Evolutionary conservation across 1,140 invertebrate species (phyloP), one percentile per base, ranked within the genome.

Genomic region (Sitodiplosis mosellana): DNA sequence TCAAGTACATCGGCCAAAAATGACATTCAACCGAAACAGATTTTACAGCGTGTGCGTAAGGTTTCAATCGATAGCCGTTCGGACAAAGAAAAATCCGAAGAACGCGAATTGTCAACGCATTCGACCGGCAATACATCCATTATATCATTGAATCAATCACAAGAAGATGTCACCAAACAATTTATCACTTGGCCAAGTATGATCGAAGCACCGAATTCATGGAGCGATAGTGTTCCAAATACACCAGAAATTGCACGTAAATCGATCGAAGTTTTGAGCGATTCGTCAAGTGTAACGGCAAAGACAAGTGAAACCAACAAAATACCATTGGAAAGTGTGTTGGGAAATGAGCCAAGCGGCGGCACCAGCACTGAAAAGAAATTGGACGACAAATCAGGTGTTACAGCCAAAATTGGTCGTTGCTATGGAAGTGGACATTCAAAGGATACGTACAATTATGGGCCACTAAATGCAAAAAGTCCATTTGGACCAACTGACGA

Each of bases 401-500:
- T n/a, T 10, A 27, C 27, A 3, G 27, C 10, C 4, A 27, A 27
- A 27, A 27, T 10, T 19, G 43, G 22, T 7, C 14, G 22, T 8
- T 6, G 43, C 11, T 15, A 42, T 17, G n/a, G n/a, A n/a, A n/a
- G n/a, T n/a, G n/a, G n/a, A n/a, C n/a, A n/a, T n/a, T n/a, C n/a
- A n/a, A n/a, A n/a, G n/a, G n/a, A n/a, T n/a, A 58, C 56, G 21
- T 41, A 42, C 64, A 77, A 76, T 14, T 84, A 83, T 60, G 81
- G 82, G 1, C 80, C 80, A 8, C 81, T 80, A 2, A 76, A 80
- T 45, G 77, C 76, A 18, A 83, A 82, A 52, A 82, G 80, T 59
- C 80, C 80, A 14, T 86, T 86, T 54, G 64, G 77, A 34, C 59
- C 66, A n/a, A 74, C 71, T 47, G 70, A 74, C 51, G 64, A 68